These are phyloP conservation scores for Zapus hudsonius DNA, from an alignment of 2,113 vertebrate species.

Conservation along the genomic window DNA sequence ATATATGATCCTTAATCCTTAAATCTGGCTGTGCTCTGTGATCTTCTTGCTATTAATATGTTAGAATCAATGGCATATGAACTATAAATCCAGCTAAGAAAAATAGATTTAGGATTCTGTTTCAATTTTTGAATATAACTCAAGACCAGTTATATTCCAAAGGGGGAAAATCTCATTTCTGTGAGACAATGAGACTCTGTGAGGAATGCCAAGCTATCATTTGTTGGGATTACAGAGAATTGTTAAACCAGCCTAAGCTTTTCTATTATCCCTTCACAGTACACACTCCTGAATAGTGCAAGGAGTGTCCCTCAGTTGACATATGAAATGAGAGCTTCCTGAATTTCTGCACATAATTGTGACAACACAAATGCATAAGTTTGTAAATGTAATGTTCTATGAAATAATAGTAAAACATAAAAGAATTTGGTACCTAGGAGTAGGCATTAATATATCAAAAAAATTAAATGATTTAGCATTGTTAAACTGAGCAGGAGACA, in stretches of 20 bases:
- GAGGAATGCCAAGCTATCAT: neutral
- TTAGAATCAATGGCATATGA: neutral
- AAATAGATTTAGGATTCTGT: neutral
- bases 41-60: neutral
- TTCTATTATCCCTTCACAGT: neutral
- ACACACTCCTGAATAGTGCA: neutral
- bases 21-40: neutral
- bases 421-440: neutral
- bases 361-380: neutral
- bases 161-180: neutral
- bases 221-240: neutral
- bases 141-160: rapidly evolving
- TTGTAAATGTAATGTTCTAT: neutral
- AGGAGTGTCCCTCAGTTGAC: neutral
- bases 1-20: neutral
- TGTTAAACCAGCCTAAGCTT: neutral
- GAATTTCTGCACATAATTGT: neutral
- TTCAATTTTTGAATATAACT: neutral
- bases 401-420: neutral
- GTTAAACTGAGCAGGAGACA: neutral
- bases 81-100: neutral
- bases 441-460: neutral
- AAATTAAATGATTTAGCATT: neutral
- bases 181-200: neutral
- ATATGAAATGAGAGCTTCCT: neutral